Conservation (phyloP, 2,113 vertebrate genomes). For the Elephantulus edwardii region DNA sequence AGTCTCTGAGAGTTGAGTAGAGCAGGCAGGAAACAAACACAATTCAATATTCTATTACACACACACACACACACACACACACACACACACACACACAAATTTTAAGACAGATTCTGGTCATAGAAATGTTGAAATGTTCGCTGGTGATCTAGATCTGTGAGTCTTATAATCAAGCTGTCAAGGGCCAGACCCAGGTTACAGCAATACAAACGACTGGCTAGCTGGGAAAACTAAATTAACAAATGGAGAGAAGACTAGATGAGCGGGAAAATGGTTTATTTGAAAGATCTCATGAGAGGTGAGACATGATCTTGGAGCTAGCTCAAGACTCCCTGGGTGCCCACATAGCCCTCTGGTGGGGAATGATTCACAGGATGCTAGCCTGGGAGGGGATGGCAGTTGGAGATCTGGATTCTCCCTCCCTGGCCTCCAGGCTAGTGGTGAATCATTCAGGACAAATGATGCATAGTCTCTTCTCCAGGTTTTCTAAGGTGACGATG, state of each 20-base stretch:
- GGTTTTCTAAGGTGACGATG: conserved; percentile 46
- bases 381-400: not conserved
- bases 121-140: conserved; percentile 29
- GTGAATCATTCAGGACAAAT: conserved; percentile 57
- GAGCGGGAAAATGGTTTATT: not conserved
- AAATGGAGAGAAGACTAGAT: not conserved
- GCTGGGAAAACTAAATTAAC: not conserved
- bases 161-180: conserved; percentile 41
- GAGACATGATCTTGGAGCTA: not conserved
- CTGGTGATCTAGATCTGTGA: not conserved
- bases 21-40: not conserved
- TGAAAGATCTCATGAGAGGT: not conserved
- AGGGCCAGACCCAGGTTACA: not conserved
- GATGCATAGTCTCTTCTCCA: conserved; percentile 26
- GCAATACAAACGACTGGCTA: not conserved
- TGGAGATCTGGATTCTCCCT: conserved; percentile 37
- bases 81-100: not conserved
- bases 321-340: conserved; percentile 16
- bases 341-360: not conserved
- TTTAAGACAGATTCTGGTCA: conserved; percentile 29
- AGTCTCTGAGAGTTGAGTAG: not conserved
- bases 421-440: conserved; percentile 56
- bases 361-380: conserved; percentile 51
- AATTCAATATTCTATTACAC: not conserved
- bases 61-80: not conserved